phyloP scores from a whole-genome alignment of 2,888 invertebrate species.

The Leucania comma region DNA sequence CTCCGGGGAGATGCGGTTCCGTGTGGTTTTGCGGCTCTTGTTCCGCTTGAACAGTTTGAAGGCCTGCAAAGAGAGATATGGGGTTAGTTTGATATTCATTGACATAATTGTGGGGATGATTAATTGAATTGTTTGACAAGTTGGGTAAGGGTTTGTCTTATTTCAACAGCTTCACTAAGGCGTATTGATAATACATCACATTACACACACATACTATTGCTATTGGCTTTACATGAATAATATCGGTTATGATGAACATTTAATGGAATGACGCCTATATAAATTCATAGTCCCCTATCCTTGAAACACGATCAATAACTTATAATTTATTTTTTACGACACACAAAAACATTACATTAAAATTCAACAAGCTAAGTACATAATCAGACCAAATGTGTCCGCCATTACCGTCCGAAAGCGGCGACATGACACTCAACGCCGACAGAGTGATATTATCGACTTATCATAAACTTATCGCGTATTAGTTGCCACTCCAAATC shows the following conservation, averaged over 20 bases:
- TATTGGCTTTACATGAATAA: not conserved
- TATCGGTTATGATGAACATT: no score
- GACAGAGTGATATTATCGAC: slow-evolving; percentile 25
- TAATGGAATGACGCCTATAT: not conserved
- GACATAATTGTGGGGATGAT: slow-evolving; percentile 2
- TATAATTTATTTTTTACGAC: not conserved
- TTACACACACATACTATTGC: not conserved
- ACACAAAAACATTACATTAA: slow-evolving; percentile 1
- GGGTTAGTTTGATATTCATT: slow-evolving; percentile 30
- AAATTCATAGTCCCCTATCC: slow-evolving; percentile 1
- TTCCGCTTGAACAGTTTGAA: slow-evolving; percentile 87
- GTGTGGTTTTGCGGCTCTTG: slow-evolving; percentile 78
- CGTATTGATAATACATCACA: not conserved
- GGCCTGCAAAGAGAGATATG: slow-evolving; percentile 75
- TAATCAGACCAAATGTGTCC: slow-evolving; percentile 27
- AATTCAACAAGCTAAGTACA: slow-evolving; percentile 26
- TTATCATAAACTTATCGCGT: slow-evolving; percentile 37
- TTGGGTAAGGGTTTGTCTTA: not conserved
- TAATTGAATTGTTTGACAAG: not conserved
- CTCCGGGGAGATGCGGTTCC: slow-evolving; percentile 84
- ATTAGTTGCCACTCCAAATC: slow-evolving; percentile 30
- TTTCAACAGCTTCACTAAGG: not conserved
- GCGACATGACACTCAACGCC: slow-evolving; percentile 25
- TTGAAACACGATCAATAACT: slow-evolving; percentile 4
- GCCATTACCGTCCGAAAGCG: slow-evolving; percentile 37